Percentiles rank a stretch among this genome's conserved stretches.
phyloP scores from a whole-genome alignment of 1,140 invertebrate genomes.

The Archegozetes longisetosus region DNA sequence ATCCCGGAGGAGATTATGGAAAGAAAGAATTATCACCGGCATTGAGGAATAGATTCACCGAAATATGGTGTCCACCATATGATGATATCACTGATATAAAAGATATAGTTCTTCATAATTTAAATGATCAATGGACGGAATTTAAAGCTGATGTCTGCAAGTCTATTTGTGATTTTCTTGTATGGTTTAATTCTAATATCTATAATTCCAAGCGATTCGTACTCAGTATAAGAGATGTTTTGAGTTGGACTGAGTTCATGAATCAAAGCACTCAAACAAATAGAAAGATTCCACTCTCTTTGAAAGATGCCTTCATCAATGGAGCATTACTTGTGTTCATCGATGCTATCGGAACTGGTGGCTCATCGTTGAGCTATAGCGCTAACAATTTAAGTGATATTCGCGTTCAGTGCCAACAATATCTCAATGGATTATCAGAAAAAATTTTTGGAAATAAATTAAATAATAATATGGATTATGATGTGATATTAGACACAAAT shows the following conservation, averaged over 20 bases:
- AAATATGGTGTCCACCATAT: slow-evolving; percentile 87
- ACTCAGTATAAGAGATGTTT: slow-evolving; percentile 78
- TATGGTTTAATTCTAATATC: slow-evolving; percentile 46
- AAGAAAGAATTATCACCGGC: slow-evolving; percentile 99
- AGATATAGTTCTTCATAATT: slow-evolving; percentile 61
- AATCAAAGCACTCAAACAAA: slow-evolving; percentile 38
- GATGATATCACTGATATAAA: slow-evolving; percentile 50
- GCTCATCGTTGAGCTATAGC: slow-evolving; percentile 9
- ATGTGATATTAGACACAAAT: not conserved
- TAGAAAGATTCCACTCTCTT: slow-evolving; percentile 13
- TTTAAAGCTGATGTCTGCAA: slow-evolving; percentile 41
- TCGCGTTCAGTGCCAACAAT: not conserved
- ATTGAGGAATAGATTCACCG: slow-evolving; percentile 89
- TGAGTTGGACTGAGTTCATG: slow-evolving; percentile 85
- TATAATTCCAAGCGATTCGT: slow-evolving; percentile 5
- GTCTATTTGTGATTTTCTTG: slow-evolving; percentile 57
- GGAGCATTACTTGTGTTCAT: slow-evolving; percentile 78
- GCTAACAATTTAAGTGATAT: not conserved
- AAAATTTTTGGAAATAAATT: not conserved
- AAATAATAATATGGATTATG: not conserved
- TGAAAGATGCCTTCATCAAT: slow-evolving; percentile 56
- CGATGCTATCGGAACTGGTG: slow-evolving; percentile 58
- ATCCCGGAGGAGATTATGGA: slow-evolving; percentile 97
- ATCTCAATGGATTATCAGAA: slow-evolving; percentile 3
- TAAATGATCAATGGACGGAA: slow-evolving; percentile 38